Evolutionary conservation across 1,140 invertebrate genomes (phyloP), one percentile per base, ranked within the genome.

Genomic region (Drosophila athabasca): DNA sequence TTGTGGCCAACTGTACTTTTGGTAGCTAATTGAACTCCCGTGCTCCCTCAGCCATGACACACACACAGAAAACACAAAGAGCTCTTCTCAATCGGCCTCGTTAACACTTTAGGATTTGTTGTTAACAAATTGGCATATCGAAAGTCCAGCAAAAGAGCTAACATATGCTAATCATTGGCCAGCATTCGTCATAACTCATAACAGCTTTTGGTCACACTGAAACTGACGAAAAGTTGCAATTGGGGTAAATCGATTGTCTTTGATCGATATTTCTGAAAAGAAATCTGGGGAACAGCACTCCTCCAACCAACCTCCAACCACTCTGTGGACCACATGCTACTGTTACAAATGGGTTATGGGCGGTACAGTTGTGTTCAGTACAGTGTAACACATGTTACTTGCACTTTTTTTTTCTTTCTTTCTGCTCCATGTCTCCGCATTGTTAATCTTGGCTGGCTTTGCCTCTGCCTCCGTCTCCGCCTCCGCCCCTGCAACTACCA

Each of bases 1-100:
- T 35, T 52, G 45, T 67, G 11, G 45, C 60, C 51, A 83, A 78
- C 78, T 83, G 79, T 82, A 78, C 71, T 55, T 55, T 51, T 11
- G 11, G 35, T n/a, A 15, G 62, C 48, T 67, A 68, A 68, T 67
- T 67, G 62, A 35, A 35, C 35, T 3, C 29, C 8, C 29, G 6
- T 7, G 1, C 29, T 8, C 29, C 7, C 31, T 4, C 17, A 19
- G 17, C 17, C 17, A 19, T 19, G 17, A 19, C 31, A 11, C 7
- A 11, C 9, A 11, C 4, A 39, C 35, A 67, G 17, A 19, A 19
- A 1, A 24, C 35, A 68, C 50, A 69, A 67, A 68, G 50, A 13
- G 17, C 39, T 19, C 61, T 49, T 13, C 35, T 22, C 41, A 31
- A 62, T 45, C 26, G 35, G 24, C 1, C 15, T 65, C 46, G 22